Conservation (phyloP, 2,113 vertebrate species). For the Oplegnathus fasciatus region DNA sequence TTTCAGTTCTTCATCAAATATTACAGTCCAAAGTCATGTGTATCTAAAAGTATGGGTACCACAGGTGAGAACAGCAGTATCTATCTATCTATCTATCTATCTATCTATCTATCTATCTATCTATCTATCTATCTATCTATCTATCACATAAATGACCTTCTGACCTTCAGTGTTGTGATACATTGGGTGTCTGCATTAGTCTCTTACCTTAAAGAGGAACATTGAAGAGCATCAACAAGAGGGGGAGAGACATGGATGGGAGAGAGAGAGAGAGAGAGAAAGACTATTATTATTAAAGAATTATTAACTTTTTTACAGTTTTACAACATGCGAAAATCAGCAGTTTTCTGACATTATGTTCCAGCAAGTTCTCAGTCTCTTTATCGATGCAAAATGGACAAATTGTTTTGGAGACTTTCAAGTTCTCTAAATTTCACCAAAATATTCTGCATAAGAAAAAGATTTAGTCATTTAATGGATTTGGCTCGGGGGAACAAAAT, state of each 20-base stretch:
- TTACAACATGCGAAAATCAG: neutral
- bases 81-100: neutral
- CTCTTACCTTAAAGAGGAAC: constrained; percentile 70
- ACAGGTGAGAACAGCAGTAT: neutral
- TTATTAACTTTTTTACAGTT: neutral
- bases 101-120: too few species aligned
- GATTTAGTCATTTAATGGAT: neutral
- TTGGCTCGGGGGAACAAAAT: neutral
- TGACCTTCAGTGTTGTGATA: neutral
- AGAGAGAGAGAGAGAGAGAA: constrained; percentile 39
- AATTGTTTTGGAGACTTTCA: neutral
- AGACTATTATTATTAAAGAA: constrained; percentile 3
- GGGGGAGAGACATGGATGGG: neutral
- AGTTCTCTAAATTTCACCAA: neutral
- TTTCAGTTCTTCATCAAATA: neutral
- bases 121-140: neutral
- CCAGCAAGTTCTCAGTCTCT: neutral
- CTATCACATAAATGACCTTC: neutral
- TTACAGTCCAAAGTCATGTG: neutral
- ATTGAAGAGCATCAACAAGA: constrained; percentile 11
- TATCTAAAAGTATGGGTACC: neutral
- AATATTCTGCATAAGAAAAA: neutral
- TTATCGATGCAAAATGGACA: too few species aligned
- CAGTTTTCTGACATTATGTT: constrained; percentile 11
- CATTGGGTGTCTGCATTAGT: constrained; percentile 6